Percentiles rank a stretch among this genome's conserved stretches.
These are phyloP conservation scores for Gnathonemus echidnorhynchus DNA, from an alignment of 2,113 vertebrate genomes.

Conservation along the genomic window DNA sequence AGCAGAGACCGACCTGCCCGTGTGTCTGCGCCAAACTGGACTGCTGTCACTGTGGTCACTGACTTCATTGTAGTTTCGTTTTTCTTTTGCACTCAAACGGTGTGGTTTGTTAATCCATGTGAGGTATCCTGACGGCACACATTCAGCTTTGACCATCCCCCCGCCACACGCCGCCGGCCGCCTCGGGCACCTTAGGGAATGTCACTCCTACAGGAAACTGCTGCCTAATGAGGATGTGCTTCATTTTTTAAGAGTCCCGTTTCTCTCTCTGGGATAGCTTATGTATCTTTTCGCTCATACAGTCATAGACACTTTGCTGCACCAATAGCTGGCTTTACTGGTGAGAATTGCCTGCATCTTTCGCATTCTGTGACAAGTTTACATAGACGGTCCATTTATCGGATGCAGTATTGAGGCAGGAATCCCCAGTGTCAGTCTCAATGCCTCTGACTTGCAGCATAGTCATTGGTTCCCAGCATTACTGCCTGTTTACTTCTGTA, in stretches of 20 bases:
- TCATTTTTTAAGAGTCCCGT: not conserved
- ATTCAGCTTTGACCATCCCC: constrained; percentile 24
- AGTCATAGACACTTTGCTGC: not conserved
- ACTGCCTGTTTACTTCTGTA: not conserved
- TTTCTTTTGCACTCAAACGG: constrained; percentile 45
- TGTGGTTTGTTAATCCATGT: constrained; percentile 52
- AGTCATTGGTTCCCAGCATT: not conserved
- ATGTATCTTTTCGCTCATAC: not conserved
- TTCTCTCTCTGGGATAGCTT: not conserved
- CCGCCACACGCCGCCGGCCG: constrained; percentile 15
- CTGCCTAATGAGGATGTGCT: not conserved
- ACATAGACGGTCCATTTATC: not conserved
- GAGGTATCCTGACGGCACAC: constrained; percentile 41
- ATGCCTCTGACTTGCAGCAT: not conserved
- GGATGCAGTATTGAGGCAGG: not conserved
- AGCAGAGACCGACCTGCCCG: constrained; percentile 30
- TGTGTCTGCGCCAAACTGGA: constrained; percentile 33
- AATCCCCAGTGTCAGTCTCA: not conserved
- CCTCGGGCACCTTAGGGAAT: constrained; percentile 21
- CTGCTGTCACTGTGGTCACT: constrained; percentile 36
- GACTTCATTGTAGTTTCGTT: not conserved
- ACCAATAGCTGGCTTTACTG: not conserved
- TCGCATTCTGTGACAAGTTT: not conserved
- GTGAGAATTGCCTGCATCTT: not conserved
- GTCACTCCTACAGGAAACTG: not conserved